phyloP scores from a whole-genome alignment of 1,140 invertebrate genomes.

The Drosophila navojoa region DNA sequence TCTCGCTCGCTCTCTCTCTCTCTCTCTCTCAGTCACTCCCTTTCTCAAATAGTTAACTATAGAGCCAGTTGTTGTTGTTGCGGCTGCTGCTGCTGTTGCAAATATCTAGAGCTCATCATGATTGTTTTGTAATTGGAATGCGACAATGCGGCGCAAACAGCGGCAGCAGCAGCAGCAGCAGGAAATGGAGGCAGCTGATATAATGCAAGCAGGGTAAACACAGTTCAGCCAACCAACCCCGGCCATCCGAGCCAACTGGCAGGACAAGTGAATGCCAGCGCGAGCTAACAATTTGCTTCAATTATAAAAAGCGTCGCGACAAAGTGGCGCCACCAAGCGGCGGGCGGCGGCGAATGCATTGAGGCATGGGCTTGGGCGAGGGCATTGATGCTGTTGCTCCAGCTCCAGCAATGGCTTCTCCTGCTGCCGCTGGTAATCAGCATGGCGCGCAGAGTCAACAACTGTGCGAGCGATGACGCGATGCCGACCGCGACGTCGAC shows the following conservation, averaged over 20 bases:
- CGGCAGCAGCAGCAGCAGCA: conserved; percentile 3
- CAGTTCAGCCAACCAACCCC: conserved; percentile 30
- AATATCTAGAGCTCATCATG: conserved; percentile 74
- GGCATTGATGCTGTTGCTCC: conserved; percentile 28
- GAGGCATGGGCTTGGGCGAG: conserved; percentile 25
- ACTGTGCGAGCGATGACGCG: conserved; percentile 17
- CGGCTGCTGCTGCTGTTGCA: conserved; percentile 28
- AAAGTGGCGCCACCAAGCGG: conserved; percentile 74
- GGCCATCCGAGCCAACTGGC: neutral
- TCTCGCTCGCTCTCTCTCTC: neutral
- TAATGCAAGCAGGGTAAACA: conserved; percentile 56
- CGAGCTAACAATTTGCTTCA: conserved; percentile 80
- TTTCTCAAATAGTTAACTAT: conserved; percentile 52
- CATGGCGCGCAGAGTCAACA: conserved; percentile 41
- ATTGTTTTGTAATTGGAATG: conserved; percentile 82
- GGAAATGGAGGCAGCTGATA: conserved; percentile 51
- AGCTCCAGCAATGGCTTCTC: neutral
- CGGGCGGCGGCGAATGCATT: conserved; percentile 56
- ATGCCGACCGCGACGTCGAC: conserved; percentile 1
- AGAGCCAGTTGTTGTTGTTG: conserved; percentile 6
- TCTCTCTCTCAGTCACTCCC: neutral
- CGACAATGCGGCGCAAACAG: conserved; percentile 58
- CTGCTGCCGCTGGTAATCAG: conserved; percentile 56
- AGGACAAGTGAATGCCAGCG: conserved; percentile 70
- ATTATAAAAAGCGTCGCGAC: conserved; percentile 82